Evolutionary conservation across 2,888 invertebrate species (phyloP).

Genomic region (Metallyticus violacea): DNA sequence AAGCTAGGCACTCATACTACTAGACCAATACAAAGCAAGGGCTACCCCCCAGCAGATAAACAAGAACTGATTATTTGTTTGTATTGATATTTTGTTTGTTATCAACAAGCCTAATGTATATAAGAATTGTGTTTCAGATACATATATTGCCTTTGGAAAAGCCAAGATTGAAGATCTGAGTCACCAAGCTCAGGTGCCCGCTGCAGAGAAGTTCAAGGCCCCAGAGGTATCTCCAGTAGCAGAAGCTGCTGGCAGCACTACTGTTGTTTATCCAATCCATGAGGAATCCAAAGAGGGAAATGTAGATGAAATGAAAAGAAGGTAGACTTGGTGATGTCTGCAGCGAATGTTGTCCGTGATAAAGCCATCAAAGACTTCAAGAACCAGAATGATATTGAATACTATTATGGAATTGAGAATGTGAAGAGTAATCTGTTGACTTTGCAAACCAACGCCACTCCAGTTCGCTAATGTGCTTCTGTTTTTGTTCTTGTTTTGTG

Average conservation of each 20-base stretch:
- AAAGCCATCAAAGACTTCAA: constrained; percentile 93
- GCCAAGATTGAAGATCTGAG: constrained; percentile 99
- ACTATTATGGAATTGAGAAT: too few relatives aligned
- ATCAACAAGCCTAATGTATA: constrained; percentile 98
- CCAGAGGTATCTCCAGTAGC: constrained; percentile 78
- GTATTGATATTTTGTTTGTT: constrained; percentile 92
- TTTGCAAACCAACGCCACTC: too few relatives aligned
- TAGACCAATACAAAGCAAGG: too few relatives aligned
- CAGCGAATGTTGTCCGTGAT: constrained; percentile 91
- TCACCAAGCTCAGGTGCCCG: constrained; percentile 94
- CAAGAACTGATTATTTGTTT: too few relatives aligned
- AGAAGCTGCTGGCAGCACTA: constrained; percentile 52
- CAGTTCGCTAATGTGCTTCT: too few relatives aligned
- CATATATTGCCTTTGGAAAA: constrained; percentile 99
- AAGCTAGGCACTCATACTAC: too few relatives aligned
- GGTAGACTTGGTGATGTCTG: constrained; percentile 95
- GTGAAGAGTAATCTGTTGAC: too few relatives aligned
- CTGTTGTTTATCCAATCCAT: constrained; percentile 80
- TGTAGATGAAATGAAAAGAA: constrained; percentile 94
- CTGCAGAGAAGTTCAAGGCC: constrained; percentile 97
- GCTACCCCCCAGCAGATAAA: too few relatives aligned
- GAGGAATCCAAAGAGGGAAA: constrained; percentile 91
- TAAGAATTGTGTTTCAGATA: constrained; percentile 97
- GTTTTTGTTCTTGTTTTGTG: too few relatives aligned
- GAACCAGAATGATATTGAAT: constrained; percentile 96